These are phyloP conservation scores for Sturmia bella DNA, from an alignment of 2,888 invertebrate species.

Conservation along the genomic window DNA sequence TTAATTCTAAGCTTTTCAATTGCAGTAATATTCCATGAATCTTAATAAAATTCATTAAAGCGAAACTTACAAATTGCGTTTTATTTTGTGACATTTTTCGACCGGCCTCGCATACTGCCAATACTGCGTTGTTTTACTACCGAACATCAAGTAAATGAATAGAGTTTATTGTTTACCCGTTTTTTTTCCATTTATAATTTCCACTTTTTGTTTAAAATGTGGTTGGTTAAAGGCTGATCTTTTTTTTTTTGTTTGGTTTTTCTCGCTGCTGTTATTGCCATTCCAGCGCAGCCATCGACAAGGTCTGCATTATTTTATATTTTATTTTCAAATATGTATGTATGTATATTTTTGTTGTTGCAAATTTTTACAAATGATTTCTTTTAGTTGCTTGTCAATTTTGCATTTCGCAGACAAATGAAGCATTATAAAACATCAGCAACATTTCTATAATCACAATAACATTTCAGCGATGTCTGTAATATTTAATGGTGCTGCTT, in stretches of 20 bases:
- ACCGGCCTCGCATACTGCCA: neutral
- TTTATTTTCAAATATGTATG: slow-evolving; percentile 22
- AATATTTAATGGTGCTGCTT: slow-evolving; percentile 63
- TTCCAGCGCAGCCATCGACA: neutral
- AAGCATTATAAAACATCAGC: slow-evolving; percentile 67
- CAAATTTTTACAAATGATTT: slow-evolving; percentile 53
- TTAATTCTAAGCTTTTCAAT: no score
- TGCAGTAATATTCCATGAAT: no score
- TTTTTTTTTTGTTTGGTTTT: neutral
- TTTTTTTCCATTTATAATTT: slow-evolving; percentile 54
- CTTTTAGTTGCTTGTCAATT: slow-evolving; percentile 47
- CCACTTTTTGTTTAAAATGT: slow-evolving; percentile 47
- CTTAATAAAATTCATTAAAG: no score
- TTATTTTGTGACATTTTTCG: neutral
- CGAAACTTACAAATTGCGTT: no score
- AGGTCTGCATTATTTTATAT: neutral
- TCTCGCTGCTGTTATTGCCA: neutral
- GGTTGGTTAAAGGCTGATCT: slow-evolving; percentile 58
- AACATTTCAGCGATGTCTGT: slow-evolving; percentile 61
- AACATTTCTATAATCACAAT: slow-evolving; percentile 68
- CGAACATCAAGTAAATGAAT: slow-evolving; percentile 35
- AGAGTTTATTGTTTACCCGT: slow-evolving; percentile 55
- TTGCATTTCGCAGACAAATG: slow-evolving; percentile 65
- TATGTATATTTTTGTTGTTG: slow-evolving; percentile 10
- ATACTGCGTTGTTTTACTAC: neutral